These are phyloP conservation scores for Corythornis madagascariensis DNA, from an alignment of 2,113 vertebrate species.

Conservation along the genomic window DNA sequence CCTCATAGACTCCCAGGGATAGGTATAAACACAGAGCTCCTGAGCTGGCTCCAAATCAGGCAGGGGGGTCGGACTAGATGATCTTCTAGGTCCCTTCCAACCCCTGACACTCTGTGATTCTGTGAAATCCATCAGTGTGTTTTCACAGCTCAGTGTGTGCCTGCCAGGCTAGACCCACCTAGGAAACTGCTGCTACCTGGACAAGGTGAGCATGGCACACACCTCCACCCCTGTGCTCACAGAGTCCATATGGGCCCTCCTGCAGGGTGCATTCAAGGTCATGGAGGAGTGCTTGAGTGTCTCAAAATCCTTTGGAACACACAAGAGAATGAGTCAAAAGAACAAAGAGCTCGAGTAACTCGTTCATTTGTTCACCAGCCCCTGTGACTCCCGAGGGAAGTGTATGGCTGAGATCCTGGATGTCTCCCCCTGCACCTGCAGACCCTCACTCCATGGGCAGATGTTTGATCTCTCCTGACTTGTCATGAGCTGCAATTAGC, in stretches of 20 bases:
- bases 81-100: too few species aligned
- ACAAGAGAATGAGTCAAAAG: background rate
- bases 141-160: background rate
- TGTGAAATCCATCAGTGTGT: rapidly evolving
- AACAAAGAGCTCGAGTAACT: background rate
- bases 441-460: background rate
- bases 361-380: background rate
- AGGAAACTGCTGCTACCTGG: background rate
- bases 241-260: background rate
- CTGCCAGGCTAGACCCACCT: background rate
- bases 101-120: too few species aligned
- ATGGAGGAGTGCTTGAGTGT: background rate
- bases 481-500: background rate
- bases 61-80: too few species aligned
- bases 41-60: background rate
- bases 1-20: background rate
- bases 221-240: background rate
- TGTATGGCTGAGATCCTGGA: background rate
- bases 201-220: background rate
- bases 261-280: background rate
- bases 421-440: background rate
- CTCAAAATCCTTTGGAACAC: background rate
- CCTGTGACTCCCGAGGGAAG: background rate
- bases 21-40: background rate
- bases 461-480: background rate